phyloP scores from a whole-genome alignment of 2,113 vertebrate species.

The Chrysemys picta region DNA sequence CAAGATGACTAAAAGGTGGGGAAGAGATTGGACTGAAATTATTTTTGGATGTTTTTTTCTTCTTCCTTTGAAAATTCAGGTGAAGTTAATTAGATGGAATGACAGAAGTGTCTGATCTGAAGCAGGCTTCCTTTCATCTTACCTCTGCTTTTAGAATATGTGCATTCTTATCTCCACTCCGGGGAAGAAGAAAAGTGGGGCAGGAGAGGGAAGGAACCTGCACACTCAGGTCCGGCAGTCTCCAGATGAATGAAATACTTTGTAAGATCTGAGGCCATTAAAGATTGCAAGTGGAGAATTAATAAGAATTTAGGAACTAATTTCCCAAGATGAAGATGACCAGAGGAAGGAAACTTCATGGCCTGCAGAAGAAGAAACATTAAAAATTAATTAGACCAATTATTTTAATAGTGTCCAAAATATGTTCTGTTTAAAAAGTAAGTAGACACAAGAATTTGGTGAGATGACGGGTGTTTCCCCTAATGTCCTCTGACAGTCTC shows the following conservation, averaged over 20 bases:
- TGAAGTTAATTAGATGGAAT: constrained; percentile 64
- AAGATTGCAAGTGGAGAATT: constrained; percentile 13
- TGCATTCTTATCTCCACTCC: constrained; percentile 37
- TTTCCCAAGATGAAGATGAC: constrained; percentile 3
- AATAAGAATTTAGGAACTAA: constrained; percentile 6
- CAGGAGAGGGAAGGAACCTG: not conserved
- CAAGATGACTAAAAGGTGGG: not conserved
- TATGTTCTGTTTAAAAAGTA: not conserved
- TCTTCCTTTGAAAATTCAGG: constrained; percentile 65
- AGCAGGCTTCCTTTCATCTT: constrained; percentile 57
- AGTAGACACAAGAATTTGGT: not conserved
- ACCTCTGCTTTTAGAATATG: constrained; percentile 61
- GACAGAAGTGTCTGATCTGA: not conserved
- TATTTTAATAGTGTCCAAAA: constrained; percentile 11
- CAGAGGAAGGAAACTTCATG: not conserved
- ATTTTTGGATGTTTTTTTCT: constrained; percentile 10
- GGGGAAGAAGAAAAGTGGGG: not conserved
- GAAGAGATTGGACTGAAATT: not conserved
- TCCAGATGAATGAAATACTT: constrained; percentile 7
- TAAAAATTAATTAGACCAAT: constrained; percentile 18
- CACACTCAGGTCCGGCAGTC: not conserved
- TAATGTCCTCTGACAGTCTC: constrained; percentile 28
- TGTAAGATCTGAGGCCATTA: not conserved
- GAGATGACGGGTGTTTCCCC: constrained; percentile 2
- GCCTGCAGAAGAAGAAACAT: constrained; percentile 1